Evolutionary conservation across 2,797 vertebrate species (phyloP).

Genomic region (Acipenser oxyrinchus): DNA sequence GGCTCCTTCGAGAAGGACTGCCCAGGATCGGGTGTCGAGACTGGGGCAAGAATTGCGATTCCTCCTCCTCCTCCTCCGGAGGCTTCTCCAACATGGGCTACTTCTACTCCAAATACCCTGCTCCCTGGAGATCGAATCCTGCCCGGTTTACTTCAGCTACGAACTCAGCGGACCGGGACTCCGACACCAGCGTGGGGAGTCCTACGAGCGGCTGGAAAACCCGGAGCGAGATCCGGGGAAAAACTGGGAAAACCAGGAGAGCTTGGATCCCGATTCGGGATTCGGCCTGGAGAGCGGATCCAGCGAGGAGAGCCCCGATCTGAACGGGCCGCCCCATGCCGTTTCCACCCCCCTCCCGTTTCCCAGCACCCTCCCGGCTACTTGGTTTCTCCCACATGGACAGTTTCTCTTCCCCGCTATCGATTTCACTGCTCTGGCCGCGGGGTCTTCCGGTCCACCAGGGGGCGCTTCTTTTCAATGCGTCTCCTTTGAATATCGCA

Average conservation of each 20-base stretch:
- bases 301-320: constrained; percentile 7
- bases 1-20: not conserved
- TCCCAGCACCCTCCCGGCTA: constrained; percentile 3
- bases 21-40: constrained; percentile 1
- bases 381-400: not conserved
- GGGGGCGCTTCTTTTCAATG: not conserved
- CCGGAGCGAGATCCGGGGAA: not conserved
- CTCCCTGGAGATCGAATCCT: constrained; percentile 29
- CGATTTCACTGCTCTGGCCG: not conserved
- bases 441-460: not conserved
- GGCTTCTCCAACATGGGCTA: constrained; percentile 47
- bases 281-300: constrained; percentile 1
- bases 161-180: constrained; percentile 19
- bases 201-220: constrained; percentile 20
- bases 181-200: not conserved
- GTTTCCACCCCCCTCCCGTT: constrained; percentile 5
- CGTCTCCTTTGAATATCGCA: constrained; percentile 21
- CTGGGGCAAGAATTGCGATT: not conserved
- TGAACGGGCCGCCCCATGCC: not conserved
- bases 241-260: too few relatives aligned
- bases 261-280: constrained; percentile 1
- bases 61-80: constrained; percentile 22
- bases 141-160: constrained; percentile 33
- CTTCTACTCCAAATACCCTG: constrained; percentile 28
- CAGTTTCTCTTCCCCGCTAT: not conserved